Evolutionary conservation across 2,113 vertebrate genomes (phyloP), one percentile per base, ranked within the genome.

Genomic region (Podocnemis expansa): DNA sequence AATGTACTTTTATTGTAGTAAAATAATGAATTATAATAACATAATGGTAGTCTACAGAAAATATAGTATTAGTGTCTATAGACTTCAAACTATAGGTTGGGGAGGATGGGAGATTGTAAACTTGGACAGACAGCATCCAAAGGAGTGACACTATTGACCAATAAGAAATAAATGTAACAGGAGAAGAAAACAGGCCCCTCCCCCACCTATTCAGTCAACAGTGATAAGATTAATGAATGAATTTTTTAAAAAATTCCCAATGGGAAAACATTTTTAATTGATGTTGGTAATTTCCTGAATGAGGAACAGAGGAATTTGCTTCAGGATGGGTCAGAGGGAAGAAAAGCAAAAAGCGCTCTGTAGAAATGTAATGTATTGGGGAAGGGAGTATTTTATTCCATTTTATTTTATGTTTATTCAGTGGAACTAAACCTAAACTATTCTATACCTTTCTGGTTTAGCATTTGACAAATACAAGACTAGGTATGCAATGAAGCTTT

Each of bases 131-230:
- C 94, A 87, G 88, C 89, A 93, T 96, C 94, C 95, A 96, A 89
- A 93, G 95, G 96, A 55, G 94, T 47, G 86, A 79, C 87, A 55
- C 89, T 89, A 84, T 90, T 60, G 92, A 47, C 76, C 93, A 95
- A 67, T 34, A 94, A 34, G 79, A 91, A 93, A 89, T 95, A 94
- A 88, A 93, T 55, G 63, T 60, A 94, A 95, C 84, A 34, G 43
- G 76, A 84, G 85, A 95, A 51, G 54, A 31, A 84, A 38, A 95
- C 86, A 92, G 85, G 45, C 85, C 51, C 55, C 79, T 31, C 60
- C 17, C 16, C 83, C 89, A 96, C 78, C 87, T 87, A 67, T 95
- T 94, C 93, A 93, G 96, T 96, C 87, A 96, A 60, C 49, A 83
- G 75, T 91, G 31, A 93, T 92, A 88, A 94, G 83, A 89, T 47